Percentiles rank a stretch among this genome's conserved stretches.
Evolutionary conservation across 2,113 vertebrate genomes (phyloP).

Genomic region (Microcebus jonahi): DNA sequence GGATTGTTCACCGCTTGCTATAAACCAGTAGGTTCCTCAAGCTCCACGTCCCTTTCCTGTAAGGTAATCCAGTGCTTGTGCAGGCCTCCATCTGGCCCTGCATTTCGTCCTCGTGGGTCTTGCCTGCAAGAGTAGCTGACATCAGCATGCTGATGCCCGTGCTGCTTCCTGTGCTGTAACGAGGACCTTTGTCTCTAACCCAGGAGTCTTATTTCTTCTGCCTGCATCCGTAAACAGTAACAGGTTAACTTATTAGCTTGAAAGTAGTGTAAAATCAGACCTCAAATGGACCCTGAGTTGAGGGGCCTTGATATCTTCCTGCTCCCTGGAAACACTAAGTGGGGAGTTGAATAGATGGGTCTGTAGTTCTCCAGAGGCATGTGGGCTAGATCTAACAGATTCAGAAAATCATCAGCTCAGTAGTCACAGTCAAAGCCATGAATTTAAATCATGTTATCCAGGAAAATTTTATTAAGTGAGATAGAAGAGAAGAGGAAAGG

Average conservation of each 20-base stretch:
- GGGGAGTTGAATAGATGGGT: background rate
- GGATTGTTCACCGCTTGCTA: background rate
- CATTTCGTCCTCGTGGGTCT: background rate
- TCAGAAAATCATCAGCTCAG: background rate
- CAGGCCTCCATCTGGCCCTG: background rate
- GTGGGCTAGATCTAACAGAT: background rate
- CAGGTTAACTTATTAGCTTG: background rate
- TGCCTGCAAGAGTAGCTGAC: background rate
- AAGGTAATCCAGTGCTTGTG: fast-evolving
- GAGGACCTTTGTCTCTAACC: background rate
- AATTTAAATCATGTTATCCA: background rate
- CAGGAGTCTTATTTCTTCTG: background rate
- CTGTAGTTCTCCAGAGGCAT: background rate
- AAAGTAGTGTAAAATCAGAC: background rate
- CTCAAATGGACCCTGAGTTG: background rate
- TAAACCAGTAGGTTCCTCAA: background rate
- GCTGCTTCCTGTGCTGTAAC: background rate
- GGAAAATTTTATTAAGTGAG: background rate
- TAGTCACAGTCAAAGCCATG: background rate
- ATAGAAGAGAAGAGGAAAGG: background rate
- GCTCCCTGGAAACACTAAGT: background rate
- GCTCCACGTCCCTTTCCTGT: background rate
- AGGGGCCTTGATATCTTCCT: background rate
- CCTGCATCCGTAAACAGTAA: background rate
- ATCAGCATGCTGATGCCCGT: background rate